phyloP scores from a whole-genome alignment of 2,113 vertebrate genomes.

The Hydrolagus affinis region DNA sequence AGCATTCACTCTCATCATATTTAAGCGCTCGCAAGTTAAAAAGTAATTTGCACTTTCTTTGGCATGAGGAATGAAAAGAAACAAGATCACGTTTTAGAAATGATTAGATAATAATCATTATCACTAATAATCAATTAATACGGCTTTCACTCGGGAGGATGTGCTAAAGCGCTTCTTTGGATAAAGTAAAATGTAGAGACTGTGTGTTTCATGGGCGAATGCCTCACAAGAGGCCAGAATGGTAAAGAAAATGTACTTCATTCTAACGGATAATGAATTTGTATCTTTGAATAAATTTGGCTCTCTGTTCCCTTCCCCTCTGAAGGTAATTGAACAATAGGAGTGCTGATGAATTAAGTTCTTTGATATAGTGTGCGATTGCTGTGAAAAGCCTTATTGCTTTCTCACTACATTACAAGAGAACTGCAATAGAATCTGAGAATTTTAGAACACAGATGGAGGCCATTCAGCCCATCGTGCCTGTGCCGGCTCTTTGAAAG shows the following conservation, averaged over 20 bases:
- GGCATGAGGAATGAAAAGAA: background rate
- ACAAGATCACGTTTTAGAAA: slow-evolving; percentile 19
- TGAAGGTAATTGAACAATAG: slow-evolving; percentile 22
- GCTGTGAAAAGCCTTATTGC: background rate
- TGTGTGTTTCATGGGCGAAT: too few species aligned
- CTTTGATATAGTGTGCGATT: slow-evolving; percentile 14
- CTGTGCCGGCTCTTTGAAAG: too few species aligned
- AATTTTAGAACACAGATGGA: too few species aligned
- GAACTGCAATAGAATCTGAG: slow-evolving; percentile 13
- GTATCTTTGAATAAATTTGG: slow-evolving; percentile 14
- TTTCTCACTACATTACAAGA: slow-evolving; percentile 12
- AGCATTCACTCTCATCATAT: slow-evolving; percentile 41
- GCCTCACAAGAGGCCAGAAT: background rate
- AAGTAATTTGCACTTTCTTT: slow-evolving; percentile 24
- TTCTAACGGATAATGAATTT: slow-evolving; percentile 11
- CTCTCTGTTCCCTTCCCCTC: too few species aligned
- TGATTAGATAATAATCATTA: background rate
- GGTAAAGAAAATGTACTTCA: slow-evolving; percentile 24
- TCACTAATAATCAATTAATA: too few species aligned
- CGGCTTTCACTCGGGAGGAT: too few species aligned
- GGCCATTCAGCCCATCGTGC: too few species aligned
- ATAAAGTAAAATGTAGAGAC: too few species aligned
- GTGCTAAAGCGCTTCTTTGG: too few species aligned
- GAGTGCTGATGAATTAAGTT: slow-evolving; percentile 24
- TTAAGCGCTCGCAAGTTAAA: background rate